Evolutionary conservation across 2,797 vertebrate species (phyloP).

Genomic region (Poeciliopsis presidionis): DNA sequence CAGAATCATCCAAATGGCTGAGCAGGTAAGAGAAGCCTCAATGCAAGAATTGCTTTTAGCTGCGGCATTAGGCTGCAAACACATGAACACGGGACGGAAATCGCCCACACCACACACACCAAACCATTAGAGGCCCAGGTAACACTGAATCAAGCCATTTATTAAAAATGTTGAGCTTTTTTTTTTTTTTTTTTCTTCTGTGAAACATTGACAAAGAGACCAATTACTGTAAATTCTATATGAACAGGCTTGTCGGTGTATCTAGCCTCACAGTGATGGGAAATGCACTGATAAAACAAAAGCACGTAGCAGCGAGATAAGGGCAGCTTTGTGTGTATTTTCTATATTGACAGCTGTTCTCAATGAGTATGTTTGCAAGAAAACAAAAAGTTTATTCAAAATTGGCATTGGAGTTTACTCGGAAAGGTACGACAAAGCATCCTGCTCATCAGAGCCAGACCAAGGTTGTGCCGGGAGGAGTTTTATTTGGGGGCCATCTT

Average conservation of each 20-base stretch:
- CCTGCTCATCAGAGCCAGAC: background rate
- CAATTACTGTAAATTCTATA: background rate
- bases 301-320: background rate
- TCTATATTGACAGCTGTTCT: background rate
- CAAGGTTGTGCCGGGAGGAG: background rate
- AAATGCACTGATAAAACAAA: conserved; percentile 1
- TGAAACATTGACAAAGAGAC: background rate
- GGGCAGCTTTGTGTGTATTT: background rate
- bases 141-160: background rate
- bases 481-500: background rate
- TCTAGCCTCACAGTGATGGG: background rate
- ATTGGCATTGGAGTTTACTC: background rate
- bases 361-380: background rate
- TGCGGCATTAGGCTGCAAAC: background rate
- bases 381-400: background rate
- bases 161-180: background rate
- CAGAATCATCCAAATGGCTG: background rate
- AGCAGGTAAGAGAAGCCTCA: background rate
- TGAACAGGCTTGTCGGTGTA: background rate
- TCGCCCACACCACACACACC: conserved; percentile 25
- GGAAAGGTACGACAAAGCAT: background rate
- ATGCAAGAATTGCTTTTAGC: conserved; percentile 2
- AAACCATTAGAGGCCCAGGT: conserved; percentile 2
- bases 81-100: conserved; percentile 2
- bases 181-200: background rate